Conservation (phyloP, 2,797 vertebrate species). For the Pempheris klunzingeri region DNA sequence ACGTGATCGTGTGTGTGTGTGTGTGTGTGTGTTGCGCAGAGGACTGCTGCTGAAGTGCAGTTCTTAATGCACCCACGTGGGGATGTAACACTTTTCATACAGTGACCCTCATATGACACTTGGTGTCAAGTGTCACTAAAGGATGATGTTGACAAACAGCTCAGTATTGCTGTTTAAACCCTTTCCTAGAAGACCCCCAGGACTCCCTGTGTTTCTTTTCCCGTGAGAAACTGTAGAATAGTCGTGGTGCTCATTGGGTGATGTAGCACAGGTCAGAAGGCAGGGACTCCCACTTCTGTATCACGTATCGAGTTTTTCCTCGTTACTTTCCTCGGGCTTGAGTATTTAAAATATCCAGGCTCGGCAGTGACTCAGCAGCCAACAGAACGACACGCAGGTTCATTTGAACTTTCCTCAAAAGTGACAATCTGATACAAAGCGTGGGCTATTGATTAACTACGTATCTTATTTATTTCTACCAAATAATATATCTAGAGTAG, state of each 20-base stretch:
- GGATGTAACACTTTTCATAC: slow-evolving; percentile 23
- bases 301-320: slow-evolving; percentile 9
- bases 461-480: slow-evolving; percentile 64
- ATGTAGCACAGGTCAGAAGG: background rate
- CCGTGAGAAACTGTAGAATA: background rate
- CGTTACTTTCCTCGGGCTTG: background rate
- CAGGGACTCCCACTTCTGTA: background rate
- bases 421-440: slow-evolving; percentile 54
- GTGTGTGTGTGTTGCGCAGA: slow-evolving; percentile 17
- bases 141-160: background rate
- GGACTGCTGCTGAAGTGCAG: slow-evolving; percentile 32
- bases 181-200: slow-evolving; percentile 6
- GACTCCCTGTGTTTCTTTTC: slow-evolving; percentile 10
- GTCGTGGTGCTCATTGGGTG: slow-evolving; percentile 16
- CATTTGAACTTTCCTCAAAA: slow-evolving; percentile 14
- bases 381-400: background rate
- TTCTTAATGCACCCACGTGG: slow-evolving; percentile 12
- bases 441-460: slow-evolving; percentile 11
- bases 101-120: background rate
- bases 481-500: slow-evolving; percentile 29
- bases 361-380: slow-evolving; percentile 4
- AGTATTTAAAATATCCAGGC: slow-evolving; percentile 1
- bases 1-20: slow-evolving; percentile 26
- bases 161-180: slow-evolving; percentile 23
- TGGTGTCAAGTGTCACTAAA: background rate